Conservation (phyloP, 2,888 invertebrate species). For the Desoria tigrina region DNA sequence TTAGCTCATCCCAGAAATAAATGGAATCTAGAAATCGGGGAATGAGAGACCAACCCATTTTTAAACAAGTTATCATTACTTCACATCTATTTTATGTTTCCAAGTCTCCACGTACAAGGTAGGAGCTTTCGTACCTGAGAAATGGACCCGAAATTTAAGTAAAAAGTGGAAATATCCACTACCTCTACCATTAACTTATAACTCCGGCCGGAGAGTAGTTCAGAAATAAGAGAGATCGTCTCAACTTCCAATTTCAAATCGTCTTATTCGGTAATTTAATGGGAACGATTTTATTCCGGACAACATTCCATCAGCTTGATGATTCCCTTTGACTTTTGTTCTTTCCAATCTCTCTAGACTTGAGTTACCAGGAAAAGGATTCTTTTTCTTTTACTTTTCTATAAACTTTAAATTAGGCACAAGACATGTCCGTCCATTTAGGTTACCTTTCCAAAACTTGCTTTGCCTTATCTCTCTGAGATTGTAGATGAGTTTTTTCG, state of each 20-base stretch:
- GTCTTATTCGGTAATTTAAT: background rate
- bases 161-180: too few species aligned
- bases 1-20: background rate
- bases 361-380: too few species aligned
- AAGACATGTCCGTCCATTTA: constrained; percentile 1
- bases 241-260: too few species aligned
- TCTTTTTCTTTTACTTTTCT: too few species aligned
- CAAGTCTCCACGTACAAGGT: too few species aligned
- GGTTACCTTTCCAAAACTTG: too few species aligned
- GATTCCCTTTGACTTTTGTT: background rate
- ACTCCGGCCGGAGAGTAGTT: too few species aligned
- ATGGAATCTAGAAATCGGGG: background rate
- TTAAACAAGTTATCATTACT: constrained; percentile 19
- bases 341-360: background rate
- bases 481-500: background rate
- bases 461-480: too few species aligned
- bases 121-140: too few species aligned
- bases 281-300: constrained; percentile 11
- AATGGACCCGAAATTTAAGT: too few species aligned
- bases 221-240: too few species aligned
- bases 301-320: constrained; percentile 7
- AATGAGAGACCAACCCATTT: background rate
- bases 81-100: constrained; percentile 7
- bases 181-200: too few species aligned
- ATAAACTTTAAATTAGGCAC: background rate